Conservation (phyloP, 2,888 invertebrate species). For the Meta bourneti region DNA sequence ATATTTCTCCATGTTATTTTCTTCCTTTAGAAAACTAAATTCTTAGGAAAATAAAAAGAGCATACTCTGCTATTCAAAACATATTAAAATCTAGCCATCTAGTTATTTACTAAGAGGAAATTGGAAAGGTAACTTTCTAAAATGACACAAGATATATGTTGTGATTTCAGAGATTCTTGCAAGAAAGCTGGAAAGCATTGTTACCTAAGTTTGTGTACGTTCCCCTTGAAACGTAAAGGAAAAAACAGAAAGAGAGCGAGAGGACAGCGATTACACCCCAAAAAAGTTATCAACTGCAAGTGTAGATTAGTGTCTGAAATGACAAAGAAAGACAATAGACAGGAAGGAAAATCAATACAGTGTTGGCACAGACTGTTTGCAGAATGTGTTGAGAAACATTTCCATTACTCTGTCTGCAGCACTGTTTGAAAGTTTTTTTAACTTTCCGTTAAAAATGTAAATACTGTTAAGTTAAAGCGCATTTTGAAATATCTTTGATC, state of each 20-base stretch:
- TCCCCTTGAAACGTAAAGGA: not conserved
- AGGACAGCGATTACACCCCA: conserved; percentile 10
- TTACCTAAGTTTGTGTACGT: not conserved
- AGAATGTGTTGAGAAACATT: not conserved
- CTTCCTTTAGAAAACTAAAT: no score
- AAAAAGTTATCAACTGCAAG: conserved; percentile 31
- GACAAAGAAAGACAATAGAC: conserved; percentile 19
- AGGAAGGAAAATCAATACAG: conserved; percentile 31
- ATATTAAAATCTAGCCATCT: no score
- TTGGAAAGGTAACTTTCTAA: no score
- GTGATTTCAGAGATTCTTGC: no score
- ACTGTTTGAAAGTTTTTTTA: not conserved
- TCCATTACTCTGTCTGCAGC: not conserved
- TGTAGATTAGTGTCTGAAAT: conserved; percentile 42
- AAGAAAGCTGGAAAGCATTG: no score
- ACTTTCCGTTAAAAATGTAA: not conserved
- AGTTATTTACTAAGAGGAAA: no score
- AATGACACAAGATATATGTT: no score
- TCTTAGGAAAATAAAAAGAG: no score
- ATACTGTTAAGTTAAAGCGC: not conserved
- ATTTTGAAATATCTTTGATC: no score
- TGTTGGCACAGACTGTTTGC: not conserved
- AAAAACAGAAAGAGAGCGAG: not conserved
- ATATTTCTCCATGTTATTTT: no score
- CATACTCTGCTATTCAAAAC: no score